Evolutionary conservation across 1,140 invertebrate genomes (phyloP), one percentile per base, ranked within the genome.

Genomic region (Calliopsis andreniformis): DNA sequence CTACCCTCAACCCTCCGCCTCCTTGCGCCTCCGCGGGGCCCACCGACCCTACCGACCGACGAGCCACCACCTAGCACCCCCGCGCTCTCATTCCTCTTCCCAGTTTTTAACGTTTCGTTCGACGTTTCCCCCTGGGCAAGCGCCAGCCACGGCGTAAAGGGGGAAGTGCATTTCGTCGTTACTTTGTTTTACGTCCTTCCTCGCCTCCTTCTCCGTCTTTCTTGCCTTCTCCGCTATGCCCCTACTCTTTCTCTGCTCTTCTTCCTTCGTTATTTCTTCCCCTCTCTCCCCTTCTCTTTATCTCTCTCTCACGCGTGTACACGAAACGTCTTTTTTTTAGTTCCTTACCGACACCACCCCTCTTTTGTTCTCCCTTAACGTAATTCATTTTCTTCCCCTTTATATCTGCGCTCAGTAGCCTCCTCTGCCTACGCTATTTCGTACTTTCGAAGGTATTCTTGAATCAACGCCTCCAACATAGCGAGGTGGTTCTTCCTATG

Each of bases 31-130:
- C 82, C 56, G 64, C 80, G 55, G 81, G 80, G 73, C 80, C 81
- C 80, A 75, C 80, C 66, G 56, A 70, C 67, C 75, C 73, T 53
- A 45, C 76, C 64, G 63, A 82, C 81, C 81, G 80, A 79, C 82
- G 81, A 83, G 81, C 83, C 85, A 85, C 81, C 81, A 78, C 82
- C 84, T 75, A 77, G 51, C 76, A 59, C 72, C 83, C 58, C 30
- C 77, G 62, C 59, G 76, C 85, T 84, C 85, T 85, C 85, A 86
- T 89, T 87, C 79, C 87, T 89, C 84, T 87, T 87, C 82, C 85
- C 87, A 87, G 87, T 90, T 90, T 91, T 92, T 89, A 90, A 90
- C 89, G 87, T 90, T 90, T 89, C 87, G 89, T 91, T 91, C 89
- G 88, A 89, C 88, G 87, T 89, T 92, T 91, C 88, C 89, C 87